Base-by-base conservation (phyloP, 2,797 vertebrate species). In the Glossophaga mutica region DNA sequence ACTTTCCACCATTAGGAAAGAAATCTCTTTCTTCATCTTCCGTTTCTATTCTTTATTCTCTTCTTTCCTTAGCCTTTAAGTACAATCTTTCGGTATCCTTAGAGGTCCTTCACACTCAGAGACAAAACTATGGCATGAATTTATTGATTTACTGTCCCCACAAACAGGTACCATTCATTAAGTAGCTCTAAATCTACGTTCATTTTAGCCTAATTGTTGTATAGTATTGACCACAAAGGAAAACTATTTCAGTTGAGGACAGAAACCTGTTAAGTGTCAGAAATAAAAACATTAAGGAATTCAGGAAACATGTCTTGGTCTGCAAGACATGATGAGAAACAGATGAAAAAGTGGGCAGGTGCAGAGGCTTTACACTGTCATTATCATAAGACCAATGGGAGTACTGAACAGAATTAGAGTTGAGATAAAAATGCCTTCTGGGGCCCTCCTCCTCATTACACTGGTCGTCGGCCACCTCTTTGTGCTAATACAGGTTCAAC, bases 201-300 rank as follows among this genome's bases (percentile, higher is more conserved):
- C 19, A 62, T 71, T 94, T 29, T 68, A 91, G 87, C 16, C 62
- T 89, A 50, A 92, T 7, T 84, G 3, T 55, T 79, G 10, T 83
- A 5, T 44, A 34, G 70, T 71, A 22, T 42, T 77, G 44, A 76
- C 42, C 19, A 89, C 67, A 95, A 84, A 87, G 11, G 34, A 90
- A 94, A 94, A 79, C 32, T 67, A 48, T 83, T 84, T 70, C 82
- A 93, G 59, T 76, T 84, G 46, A 94, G 82, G 15, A 93, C 55
- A 50, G 22, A 59, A 93, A 89, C 37, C 10, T 29, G 24, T 87
- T 87, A 46, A 39, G 34, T 57, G 5, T 87, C 48, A 37, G 34
- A 77, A 90, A 88, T 15, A 90, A 77, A 84, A 82, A 34, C 6
- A 67, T 73, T 87, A 83, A 93, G 52, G 26, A 90, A 93, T 91